Evolutionary conservation across 2,113 vertebrate genomes (phyloP).

Genomic region (Chaetorhynchus papuensis): DNA sequence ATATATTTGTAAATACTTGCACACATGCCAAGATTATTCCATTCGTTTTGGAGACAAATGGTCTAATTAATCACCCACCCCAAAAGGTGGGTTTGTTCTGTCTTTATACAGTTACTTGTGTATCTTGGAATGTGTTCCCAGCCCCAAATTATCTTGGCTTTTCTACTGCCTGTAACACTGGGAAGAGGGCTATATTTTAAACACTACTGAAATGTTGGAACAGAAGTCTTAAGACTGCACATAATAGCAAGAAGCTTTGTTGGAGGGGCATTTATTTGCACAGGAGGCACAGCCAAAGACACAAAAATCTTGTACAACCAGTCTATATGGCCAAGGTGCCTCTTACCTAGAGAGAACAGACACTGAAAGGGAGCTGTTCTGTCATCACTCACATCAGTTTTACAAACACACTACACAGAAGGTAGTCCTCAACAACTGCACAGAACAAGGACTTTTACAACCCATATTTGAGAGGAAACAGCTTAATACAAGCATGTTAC

Average conservation of each 20-base stretch:
- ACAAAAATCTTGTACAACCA: neutral
- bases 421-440: neutral
- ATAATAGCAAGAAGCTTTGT: neutral
- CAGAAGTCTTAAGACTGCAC: neutral
- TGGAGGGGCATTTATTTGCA: neutral
- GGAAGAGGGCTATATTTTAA: neutral
- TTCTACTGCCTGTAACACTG: neutral
- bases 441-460: neutral
- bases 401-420: neutral
- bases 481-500: neutral
- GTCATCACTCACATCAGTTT: neutral
- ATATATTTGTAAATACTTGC: neutral
- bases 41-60: neutral
- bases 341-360: neutral
- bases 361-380: neutral
- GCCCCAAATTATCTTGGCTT: neutral
- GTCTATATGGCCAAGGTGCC: neutral
- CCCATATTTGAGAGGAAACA: neutral
- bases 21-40: neutral
- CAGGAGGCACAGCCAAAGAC: neutral
- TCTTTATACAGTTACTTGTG: neutral
- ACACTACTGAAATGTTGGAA: neutral
- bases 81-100: neutral
- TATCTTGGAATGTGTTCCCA: neutral
- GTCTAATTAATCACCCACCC: neutral